Base-by-base conservation (phyloP, 2,797 vertebrate species). In the Ambastaia sidthimunki region DNA sequence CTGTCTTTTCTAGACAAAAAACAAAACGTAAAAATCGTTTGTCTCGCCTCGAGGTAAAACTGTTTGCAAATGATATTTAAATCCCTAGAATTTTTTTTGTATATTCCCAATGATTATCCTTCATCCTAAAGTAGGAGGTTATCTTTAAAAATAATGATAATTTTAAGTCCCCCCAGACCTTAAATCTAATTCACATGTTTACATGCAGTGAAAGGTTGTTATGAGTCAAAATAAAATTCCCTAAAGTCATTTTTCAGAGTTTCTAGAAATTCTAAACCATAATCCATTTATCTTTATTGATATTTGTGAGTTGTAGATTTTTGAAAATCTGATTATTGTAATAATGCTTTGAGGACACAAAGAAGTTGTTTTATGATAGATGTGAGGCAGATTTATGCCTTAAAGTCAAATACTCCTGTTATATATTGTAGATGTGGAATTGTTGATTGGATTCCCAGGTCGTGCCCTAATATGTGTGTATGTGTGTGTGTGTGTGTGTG, bases 361-460 rank as follows among this genome's bases (percentile, higher is more conserved):
- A 59, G 37, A 5, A 37, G 4, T 67, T 67, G 13, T 67, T n/a
- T 37, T 65, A 37, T 18, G n/a, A 41, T 9, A 41, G 1, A 4
- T 63, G 15, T 63, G 72, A 11, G 21, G 48, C 55, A 69, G 25
- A 69, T 62, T 16, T 34, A 37, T 60, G 23, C 25, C 66, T 71
- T 78, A 15, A 57, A 52, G 44, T 1, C 55, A 62, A 78, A 78
- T n/a, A 31, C 13, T 69, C 25, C 12, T 77, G 65, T 9, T 59
- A 48, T 69, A 50, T 13, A 12, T 34, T 71, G 44, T 62, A 55
- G n/a, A n/a, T 78, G 41, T 71, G 67, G 37, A 77, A 57, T 41
- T 66, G 52, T 76, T 66, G 55, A 47, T 69, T 59, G 37, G 21
- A 47, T 59, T 68, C 34, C 50, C 7, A 0, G 31, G 28, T 66